Base-by-base conservation (phyloP, 2,888 invertebrate species). In the Dasysyrphus tricinctus region DNA sequence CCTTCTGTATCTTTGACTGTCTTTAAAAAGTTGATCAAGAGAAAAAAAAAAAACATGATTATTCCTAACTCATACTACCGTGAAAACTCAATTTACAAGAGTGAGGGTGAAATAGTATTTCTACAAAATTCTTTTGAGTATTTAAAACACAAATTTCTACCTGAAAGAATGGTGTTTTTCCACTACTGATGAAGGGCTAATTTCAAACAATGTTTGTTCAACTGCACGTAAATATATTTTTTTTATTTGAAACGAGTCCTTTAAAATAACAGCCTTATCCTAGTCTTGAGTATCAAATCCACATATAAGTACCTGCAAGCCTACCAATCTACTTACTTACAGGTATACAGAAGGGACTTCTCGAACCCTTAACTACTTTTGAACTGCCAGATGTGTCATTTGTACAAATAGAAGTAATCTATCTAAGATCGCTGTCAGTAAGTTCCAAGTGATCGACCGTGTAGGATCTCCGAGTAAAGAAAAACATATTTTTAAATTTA, bases 181-280 rank as follows among this genome's bases (percentile, higher is more conserved):
- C 39, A 42, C 34, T 56, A 49, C 0, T 32, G 47, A 74, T 37
- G 11, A 42, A 24, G 1, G 3, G 24, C 34, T 65, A 47, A 57
- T 67, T 59, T 72, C 11, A 16, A 24, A 34, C 9, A 75, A 72
- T 84, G 72, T 84, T 76, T 67, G 70, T 84, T 75, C 70, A 80
- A 83, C 83, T 83, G 47, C 49, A 47, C 32, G 61, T n/a, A 73
- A 37, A 77, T 49, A 42, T 56, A 42, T 14, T 72, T 73, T n/a
- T 24, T 61, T 29, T 65, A 47, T 47, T 16, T 61, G n/a, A 32
- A 47, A 29, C 32, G 47, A 24, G 24, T 24, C 32, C 19, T 37
- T 49, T 51, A 34, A 69, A 54, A 54, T 24, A 69, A 44, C 42
- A 59, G 56, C 42, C 61, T 79, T 70, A 79, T 74, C 67, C 63